Evolutionary conservation across 2,113 vertebrate genomes (phyloP), one percentile per base, ranked within the genome.

Genomic region (Labeo rohita): DNA sequence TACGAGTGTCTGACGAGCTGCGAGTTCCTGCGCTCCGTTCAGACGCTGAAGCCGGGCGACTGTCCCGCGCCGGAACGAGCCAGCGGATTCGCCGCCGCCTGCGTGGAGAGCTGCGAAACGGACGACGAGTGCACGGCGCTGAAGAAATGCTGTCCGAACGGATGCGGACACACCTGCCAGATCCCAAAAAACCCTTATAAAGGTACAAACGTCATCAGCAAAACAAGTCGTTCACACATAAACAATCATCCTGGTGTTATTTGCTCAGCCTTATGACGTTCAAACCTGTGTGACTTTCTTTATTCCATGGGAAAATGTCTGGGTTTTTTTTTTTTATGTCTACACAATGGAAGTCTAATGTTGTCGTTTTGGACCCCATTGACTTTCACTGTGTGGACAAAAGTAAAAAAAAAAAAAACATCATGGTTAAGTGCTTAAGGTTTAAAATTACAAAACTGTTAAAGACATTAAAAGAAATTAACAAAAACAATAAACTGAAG

Each of bases 1-100:
- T 97, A 97, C 0, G 98, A 99, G 94, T 99, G 98, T 91, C 92
- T 98, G 80, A 97, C 97, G 8, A 99, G 98, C 95, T 99, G 98
- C 28, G 98, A 98, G 95, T 99, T 99, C 93, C 95, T 98, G 66
- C 96, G 96, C 89, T 97, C 97, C 23, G 94, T 97, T 80, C 95
- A 97, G 89, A 93, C 95, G 2, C 95, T 96, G 90, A 98, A 98
- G 93, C 98, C 98, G 91, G 98, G 98, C 0, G 96, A 96, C 80
- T 99, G 98, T 88, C 97, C 98, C 0, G 95, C 97, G 12, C 97
- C 98, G 0, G 97, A 98, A 93, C 96, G 94, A 87, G 97, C 98
- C 91, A 98, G 97, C 3, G 98, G 98, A 56, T 99, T 99, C 23
- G 98, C 98, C 0, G 98, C 98, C 0, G 98, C 98, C 84, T 99